Percentiles rank a stretch among this genome's conserved stretches.
These are phyloP conservation scores for Cepphus grylle DNA, from an alignment of 2,113 vertebrate species.

Conservation along the genomic window DNA sequence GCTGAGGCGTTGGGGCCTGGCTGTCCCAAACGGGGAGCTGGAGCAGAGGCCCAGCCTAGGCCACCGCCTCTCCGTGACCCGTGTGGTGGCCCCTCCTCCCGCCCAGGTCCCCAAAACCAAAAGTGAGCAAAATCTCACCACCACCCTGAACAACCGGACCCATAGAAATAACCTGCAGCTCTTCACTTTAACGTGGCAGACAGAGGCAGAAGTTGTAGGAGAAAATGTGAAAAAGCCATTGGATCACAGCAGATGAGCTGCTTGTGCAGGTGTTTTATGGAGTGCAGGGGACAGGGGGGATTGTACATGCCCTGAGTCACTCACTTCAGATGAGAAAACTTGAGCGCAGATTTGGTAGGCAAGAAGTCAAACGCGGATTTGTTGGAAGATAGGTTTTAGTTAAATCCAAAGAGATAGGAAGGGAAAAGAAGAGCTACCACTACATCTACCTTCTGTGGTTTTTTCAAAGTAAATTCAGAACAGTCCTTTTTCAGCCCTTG, in stretches of 20 bases:
- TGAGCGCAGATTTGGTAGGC: accelerated
- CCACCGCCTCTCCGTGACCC: accelerated
- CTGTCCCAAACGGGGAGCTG: accelerated
- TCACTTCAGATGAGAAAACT: not conserved
- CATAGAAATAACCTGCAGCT: accelerated
- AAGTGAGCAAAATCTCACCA: not conserved
- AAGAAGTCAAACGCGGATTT: accelerated
- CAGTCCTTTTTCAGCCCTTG: not conserved
- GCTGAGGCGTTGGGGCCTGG: accelerated
- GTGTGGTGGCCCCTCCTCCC: accelerated
- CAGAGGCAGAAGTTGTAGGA: not conserved
- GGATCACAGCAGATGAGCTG: not conserved
- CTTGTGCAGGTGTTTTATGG: not conserved
- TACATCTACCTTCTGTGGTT: accelerated
- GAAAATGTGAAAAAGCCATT: not conserved
- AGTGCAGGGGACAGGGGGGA: accelerated
- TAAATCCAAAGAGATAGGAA: not conserved
- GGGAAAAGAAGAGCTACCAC: not conserved
- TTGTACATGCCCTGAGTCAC: accelerated
- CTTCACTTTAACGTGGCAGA: accelerated
- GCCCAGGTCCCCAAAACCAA: no score
- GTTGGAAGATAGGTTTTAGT: not conserved
- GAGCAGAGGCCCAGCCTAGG: accelerated
- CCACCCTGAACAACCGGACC: no score
- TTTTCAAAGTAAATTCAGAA: not conserved